A percentile compares a stretch with the other conserved stretches of the same genome.
These are phyloP conservation scores for Lycia hirtaria DNA, from an alignment of 2,888 invertebrate genomes.

Conservation along the genomic window DNA sequence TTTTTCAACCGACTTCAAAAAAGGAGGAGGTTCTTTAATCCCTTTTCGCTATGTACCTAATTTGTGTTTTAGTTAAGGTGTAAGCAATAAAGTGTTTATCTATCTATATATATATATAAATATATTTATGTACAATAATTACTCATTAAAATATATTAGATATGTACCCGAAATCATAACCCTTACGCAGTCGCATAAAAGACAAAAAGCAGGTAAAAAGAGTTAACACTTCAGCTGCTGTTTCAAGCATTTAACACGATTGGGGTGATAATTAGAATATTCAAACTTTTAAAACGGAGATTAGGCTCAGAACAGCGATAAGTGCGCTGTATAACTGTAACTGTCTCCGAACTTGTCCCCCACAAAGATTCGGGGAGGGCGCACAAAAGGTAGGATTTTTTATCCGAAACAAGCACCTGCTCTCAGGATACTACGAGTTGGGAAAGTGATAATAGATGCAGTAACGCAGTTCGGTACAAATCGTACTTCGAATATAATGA, in stretches of 20 bases:
- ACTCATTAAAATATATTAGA: too few species aligned
- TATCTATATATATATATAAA: too few species aligned
- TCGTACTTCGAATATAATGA: slow-evolving; percentile 33
- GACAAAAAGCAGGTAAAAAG: not conserved
- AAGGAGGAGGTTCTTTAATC: too few species aligned
- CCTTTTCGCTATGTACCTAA: too few species aligned
- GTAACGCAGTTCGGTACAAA: slow-evolving; percentile 45
- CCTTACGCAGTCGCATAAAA: too few species aligned
- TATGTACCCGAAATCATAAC: too few species aligned
- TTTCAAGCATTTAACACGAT: slow-evolving; percentile 10
- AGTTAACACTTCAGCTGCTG: not conserved
- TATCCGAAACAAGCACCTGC: slow-evolving; percentile 80
- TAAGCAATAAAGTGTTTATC: too few species aligned
- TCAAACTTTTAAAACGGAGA: slow-evolving; percentile 37
- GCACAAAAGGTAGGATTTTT: slow-evolving; percentile 73
- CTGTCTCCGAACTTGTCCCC: slow-evolving; percentile 63
- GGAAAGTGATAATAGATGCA: slow-evolving; percentile 10
- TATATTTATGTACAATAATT: too few species aligned
- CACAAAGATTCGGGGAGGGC: slow-evolving; percentile 47
- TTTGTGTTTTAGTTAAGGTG: too few species aligned
- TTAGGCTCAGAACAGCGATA: slow-evolving; percentile 31
- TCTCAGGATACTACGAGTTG: slow-evolving; percentile 51
- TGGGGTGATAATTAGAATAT: slow-evolving; percentile 33
- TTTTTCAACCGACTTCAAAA: too few species aligned
- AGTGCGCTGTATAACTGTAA: slow-evolving; percentile 35